Evolutionary conservation across 2,113 vertebrate genomes (phyloP), one percentile per base, ranked within the genome.

Genomic region (Pluvialis apricaria): DNA sequence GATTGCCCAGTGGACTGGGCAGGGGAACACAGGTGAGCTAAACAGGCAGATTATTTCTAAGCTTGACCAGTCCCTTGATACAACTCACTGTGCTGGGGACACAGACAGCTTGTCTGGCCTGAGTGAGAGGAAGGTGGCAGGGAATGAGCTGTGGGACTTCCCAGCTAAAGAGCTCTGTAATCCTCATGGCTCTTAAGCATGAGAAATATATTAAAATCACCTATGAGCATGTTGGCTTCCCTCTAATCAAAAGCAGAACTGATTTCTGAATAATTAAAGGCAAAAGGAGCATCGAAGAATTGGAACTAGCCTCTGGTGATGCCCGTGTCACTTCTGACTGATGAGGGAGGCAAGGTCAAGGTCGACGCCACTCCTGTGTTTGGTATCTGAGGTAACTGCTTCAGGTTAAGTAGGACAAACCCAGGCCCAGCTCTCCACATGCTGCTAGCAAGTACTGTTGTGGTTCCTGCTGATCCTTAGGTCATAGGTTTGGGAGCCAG

Each of bases 71-170:
- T 31, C 9, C 12, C n/a, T 81, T 1, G 5, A 6, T 13, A 25
- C 15, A 55, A 18, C n/a, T 82, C 25, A 4, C 22, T 29, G 29
- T 51, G 29, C 51, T 84, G 55, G 36, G 71, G 12, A 57, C 1
- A 8, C 31, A 78, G 69, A 40, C 28, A 51, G 17, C 21, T 72
- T 25, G 5, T 38, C 60, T 71, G 47, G 21, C 69, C 60, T 0
- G 7, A 77, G 15, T 1, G 38, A 88, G 52, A 65, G 40, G 32
- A 82, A 72, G 26, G 49, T 11, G 4, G 24, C 44, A 65, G 52
- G 16, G 38, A 20, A 81, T 0, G 0, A 87, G 64, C 18, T 0
- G 0, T 25, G 15, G 31, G 62, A 76, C 26, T 76, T 52, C 31
- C 36, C 58, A 80, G 57, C 65, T 28, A 34, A 87, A 92, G 44